Percentiles rank a stretch among this genome's conserved stretches.
Conservation (phyloP, 2,113 vertebrate genomes). For the Abramis brama region DNA sequence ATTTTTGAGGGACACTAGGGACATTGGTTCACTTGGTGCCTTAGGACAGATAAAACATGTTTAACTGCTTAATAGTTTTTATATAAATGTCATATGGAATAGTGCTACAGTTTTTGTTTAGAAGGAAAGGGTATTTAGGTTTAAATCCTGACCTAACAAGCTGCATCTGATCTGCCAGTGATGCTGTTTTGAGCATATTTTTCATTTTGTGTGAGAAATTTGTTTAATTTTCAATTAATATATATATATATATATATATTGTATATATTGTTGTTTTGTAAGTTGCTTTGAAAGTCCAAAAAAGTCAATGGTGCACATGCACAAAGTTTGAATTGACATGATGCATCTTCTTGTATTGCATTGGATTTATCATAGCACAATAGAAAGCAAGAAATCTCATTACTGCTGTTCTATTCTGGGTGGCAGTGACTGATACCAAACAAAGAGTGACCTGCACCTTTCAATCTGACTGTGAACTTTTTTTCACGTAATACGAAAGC, state of each 20-base stretch:
- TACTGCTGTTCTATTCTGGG: background rate
- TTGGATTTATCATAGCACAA: background rate
- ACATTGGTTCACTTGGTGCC: background rate
- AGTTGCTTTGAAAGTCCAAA: background rate
- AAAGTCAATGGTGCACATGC: background rate
- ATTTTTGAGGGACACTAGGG: background rate
- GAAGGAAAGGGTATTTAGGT: background rate
- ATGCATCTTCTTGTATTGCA: background rate
- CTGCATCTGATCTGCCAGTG: too few species aligned
- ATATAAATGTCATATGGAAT: background rate
- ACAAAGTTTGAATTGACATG: background rate
- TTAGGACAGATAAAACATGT: background rate
- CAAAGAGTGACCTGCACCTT: background rate
- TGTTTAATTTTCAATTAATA: background rate
- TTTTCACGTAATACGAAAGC: background rate
- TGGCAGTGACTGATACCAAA: background rate
- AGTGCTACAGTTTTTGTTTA: background rate
- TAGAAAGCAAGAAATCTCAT: slow-evolving; percentile 2
- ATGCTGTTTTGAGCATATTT: background rate
- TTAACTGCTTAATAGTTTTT: background rate
- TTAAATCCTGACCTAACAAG: too few species aligned
- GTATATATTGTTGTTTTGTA: too few species aligned
- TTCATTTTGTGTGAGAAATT: background rate
- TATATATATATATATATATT: too few species aligned
- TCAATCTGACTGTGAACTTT: background rate